Conservation (phyloP, 2,113 vertebrate species). For the Oreochromis aureus region DNA sequence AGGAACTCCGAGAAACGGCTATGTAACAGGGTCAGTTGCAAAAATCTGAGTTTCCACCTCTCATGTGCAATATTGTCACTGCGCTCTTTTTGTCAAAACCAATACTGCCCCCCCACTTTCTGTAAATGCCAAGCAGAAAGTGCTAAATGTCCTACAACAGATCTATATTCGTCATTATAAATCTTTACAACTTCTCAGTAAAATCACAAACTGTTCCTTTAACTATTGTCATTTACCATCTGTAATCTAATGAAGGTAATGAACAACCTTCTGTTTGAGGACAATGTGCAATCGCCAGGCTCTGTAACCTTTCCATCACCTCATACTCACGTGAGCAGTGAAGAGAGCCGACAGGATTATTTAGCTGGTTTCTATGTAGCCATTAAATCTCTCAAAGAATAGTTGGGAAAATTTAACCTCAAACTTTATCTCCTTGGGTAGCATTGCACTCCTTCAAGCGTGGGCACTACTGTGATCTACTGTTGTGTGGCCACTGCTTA, state of each 20-base stretch:
- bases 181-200: background rate
- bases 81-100: background rate
- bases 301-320: background rate
- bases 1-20: background rate
- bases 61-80: background rate
- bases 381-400: background rate
- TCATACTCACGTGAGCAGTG: background rate
- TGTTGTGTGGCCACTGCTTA: background rate
- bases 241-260: background rate
- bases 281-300: background rate
- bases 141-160: background rate
- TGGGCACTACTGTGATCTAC: background rate
- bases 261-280: background rate
- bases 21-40: background rate
- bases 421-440: background rate
- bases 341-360: background rate
- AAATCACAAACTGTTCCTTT: background rate
- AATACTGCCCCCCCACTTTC: background rate
- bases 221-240: background rate
- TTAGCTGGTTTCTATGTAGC: background rate
- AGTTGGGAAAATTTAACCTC: background rate
- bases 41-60: background rate
- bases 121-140: rapidly evolving
- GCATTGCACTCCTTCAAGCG: background rate
- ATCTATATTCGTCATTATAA: background rate